Evolutionary conservation across 2,888 invertebrate species (phyloP), one percentile per base, ranked within the genome.

Genomic region (Hylaea fasciaria): DNA sequence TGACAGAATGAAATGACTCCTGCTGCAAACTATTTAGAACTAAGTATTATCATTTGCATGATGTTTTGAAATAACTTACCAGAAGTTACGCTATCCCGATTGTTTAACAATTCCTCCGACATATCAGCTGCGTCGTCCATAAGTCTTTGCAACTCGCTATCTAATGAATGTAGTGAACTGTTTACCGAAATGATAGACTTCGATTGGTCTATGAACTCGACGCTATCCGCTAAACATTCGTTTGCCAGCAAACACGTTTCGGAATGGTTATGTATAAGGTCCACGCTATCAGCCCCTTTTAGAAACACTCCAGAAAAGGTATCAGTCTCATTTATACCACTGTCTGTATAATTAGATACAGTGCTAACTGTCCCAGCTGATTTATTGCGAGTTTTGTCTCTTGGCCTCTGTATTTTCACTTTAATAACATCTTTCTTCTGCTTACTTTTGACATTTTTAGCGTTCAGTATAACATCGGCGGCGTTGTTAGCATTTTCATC

Each of bases 241-340:
- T 85, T 78, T 0, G 85, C 80, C 14, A 82, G 81, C 0, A 91
- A 73, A 58, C 91, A 92, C 0, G 91, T 88, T 54, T 91, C 91
- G 0, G 91, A 88, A 68, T 91, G 91, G 62, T 91, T 91, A 57
- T 92, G 91, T 65, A 91, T 89, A 0, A 91, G 80, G 40, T 91
- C 87, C 0, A 87, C 73, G 56, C 80, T 87, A 8, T 83, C 48
- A 39, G 82, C 75, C 0, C 64, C 64, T 11, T 71, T 69, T 14
- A 77, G 71, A 45, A 77, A 63, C 35, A 81, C 74, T 12, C 35
- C 56, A 13, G 58, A 67, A 11, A 55, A 47, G 8, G 35, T 82
- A 17, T 71, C 82, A 0, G 83, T 80, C 35, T 84, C 83, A 65
- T 86, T 86, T 39, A 84, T 86, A 12, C 84, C 86, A 68, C 82